These are phyloP conservation scores for Periplaneta americana DNA, from an alignment of 1,140 invertebrate genomes.

Conservation along the genomic window DNA sequence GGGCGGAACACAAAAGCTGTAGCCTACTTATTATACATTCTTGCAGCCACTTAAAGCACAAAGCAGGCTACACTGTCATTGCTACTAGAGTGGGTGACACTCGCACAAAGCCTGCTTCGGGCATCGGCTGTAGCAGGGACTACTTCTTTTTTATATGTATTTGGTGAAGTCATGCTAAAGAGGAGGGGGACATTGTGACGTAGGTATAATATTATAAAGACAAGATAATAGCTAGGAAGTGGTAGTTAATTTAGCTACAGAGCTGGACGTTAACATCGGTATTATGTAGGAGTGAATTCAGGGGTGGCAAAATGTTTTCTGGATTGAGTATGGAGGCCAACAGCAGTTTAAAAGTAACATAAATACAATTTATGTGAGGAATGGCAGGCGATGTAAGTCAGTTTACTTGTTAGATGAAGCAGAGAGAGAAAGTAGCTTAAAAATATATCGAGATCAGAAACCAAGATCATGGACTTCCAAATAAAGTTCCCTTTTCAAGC, in stretches of 20 bases:
- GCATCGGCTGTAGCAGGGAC: not conserved
- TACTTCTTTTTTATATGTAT: not conserved
- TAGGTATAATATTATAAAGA: not conserved
- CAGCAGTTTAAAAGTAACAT: no score
- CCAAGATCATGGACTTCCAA: no score
- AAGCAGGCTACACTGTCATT: not conserved
- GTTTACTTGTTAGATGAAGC: no score
- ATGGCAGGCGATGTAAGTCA: no score
- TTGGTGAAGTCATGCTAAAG: not conserved
- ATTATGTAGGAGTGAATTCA: not conserved
- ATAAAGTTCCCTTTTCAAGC: no score
- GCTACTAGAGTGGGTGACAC: not conserved
- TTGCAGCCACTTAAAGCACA: no score
- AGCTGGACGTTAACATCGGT: not conserved
- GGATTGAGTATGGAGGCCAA: no score
- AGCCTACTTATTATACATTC: no score
- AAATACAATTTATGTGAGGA: no score
- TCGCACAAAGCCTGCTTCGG: not conserved
- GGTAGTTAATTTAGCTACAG: not conserved
- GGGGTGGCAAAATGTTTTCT: not conserved
- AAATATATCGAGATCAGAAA: no score
- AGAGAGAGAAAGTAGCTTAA: no score
- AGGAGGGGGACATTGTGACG: not conserved
- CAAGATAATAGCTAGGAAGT: not conserved
- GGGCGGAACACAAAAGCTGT: not conserved